These are phyloP conservation scores for Cheilosia soror DNA, from an alignment of 2,888 invertebrate genomes.

Conservation along the genomic window DNA sequence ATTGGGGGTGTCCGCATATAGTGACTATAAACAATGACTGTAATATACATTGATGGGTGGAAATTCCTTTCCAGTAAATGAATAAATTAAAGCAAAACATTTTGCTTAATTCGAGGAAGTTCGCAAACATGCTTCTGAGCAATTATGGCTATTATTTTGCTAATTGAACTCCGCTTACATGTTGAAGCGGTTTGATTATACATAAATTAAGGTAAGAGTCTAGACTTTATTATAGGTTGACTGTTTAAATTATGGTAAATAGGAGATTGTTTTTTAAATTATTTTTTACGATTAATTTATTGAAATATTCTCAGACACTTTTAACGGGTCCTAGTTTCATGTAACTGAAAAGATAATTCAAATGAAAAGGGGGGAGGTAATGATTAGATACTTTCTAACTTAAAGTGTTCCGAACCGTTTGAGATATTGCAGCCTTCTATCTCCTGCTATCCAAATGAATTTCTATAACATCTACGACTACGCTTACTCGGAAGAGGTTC, in stretches of 20 bases:
- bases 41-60: conserved; percentile 19
- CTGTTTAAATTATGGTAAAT: neutral
- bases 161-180: conserved; percentile 58
- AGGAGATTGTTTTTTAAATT: too few relatives aligned
- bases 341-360: too few relatives aligned
- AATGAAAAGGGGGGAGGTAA: too few relatives aligned
- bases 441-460: too few relatives aligned
- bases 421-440: too few relatives aligned
- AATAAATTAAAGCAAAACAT: conserved; percentile 43
- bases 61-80: conserved; percentile 61
- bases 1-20: conserved; percentile 50
- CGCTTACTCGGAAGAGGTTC: too few relatives aligned
- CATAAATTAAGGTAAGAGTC: conserved; percentile 28
- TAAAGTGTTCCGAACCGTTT: too few relatives aligned
- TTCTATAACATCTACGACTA: too few relatives aligned
- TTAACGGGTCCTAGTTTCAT: too few relatives aligned
- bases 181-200: conserved; percentile 9
- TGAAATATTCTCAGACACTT: too few relatives aligned
- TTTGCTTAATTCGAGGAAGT: conserved; percentile 15
- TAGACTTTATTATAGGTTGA: conserved; percentile 1
- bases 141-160: conserved; percentile 48
- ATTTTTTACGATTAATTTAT: too few relatives aligned
- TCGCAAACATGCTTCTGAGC: conserved; percentile 41
- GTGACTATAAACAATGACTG: neutral
- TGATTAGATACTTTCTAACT: too few relatives aligned